These are phyloP conservation scores for Branchinecta lynchi DNA, from an alignment of 1,140 invertebrate genomes.

Conservation along the genomic window DNA sequence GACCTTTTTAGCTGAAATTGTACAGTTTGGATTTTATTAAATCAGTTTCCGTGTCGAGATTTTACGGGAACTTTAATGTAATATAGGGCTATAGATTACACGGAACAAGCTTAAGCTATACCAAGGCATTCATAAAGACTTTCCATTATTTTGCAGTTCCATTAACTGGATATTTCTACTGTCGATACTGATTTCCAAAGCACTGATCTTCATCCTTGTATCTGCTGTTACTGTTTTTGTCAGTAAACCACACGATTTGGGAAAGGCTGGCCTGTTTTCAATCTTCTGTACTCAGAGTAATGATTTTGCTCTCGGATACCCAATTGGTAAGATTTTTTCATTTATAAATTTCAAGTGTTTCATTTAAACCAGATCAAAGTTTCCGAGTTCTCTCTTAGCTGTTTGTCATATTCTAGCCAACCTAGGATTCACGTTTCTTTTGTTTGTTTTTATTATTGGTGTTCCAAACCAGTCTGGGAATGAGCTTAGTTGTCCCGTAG, in stretches of 20 bases:
- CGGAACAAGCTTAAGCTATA: not conserved
- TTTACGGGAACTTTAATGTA: not conserved
- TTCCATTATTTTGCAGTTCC: constrained; percentile 28
- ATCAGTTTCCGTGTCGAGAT: not conserved
- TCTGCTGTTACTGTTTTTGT: constrained; percentile 59
- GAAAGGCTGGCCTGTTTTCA: constrained; percentile 71
- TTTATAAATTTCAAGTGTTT: not conserved
- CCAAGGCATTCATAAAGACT: not conserved
- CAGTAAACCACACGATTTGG: constrained; percentile 58
- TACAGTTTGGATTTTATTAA: no score
- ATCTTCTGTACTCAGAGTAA: constrained; percentile 95
- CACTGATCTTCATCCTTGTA: constrained; percentile 66
- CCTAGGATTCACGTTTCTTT: not conserved
- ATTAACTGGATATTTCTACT: constrained; percentile 83
- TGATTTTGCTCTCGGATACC: constrained; percentile 93
- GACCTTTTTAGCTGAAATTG: no score
- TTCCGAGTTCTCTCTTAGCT: constrained; percentile 8
- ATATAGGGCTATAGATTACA: not conserved
- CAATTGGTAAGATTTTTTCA: constrained; percentile 56
- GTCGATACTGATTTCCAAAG: constrained; percentile 69
- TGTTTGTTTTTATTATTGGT: not conserved
- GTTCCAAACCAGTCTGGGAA: not conserved
- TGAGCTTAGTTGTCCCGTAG: no score
- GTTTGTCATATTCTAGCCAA: not conserved
- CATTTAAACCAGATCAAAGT: not conserved